A percentile compares a stretch with the other conserved stretches of the same genome.
These are phyloP conservation scores for Mus minutoides DNA, from an alignment of 2,797 vertebrate species.

Conservation along the genomic window DNA sequence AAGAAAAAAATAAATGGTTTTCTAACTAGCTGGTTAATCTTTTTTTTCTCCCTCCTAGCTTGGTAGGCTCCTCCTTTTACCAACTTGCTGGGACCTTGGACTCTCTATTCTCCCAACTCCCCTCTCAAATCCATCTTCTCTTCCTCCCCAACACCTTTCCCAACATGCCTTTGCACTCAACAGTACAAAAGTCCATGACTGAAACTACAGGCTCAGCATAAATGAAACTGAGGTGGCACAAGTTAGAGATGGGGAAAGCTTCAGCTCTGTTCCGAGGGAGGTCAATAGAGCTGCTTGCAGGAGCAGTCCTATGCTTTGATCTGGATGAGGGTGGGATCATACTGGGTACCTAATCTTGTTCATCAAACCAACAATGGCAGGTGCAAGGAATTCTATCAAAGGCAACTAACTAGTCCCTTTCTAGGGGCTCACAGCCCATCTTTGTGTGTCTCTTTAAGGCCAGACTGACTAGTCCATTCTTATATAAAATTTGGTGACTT, in stretches of 20 bases:
- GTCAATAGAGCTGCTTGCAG: background rate
- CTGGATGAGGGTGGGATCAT: background rate
- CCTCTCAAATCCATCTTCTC: background rate
- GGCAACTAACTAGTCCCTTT: background rate
- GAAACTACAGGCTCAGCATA: slow-evolving; percentile 70
- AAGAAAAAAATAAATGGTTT: background rate
- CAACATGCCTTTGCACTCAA: slow-evolving; percentile 47
- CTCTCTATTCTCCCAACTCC: background rate
- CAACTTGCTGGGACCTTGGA: background rate
- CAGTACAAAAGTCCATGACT: slow-evolving; percentile 48
- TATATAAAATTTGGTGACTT: slow-evolving; percentile 77
- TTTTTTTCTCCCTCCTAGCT: background rate
- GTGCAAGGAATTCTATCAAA: background rate
- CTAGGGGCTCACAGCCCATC: background rate
- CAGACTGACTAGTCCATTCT: slow-evolving; percentile 63
- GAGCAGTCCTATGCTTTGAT: background rate
- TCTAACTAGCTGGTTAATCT: background rate
- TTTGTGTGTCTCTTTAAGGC: slow-evolving; percentile 70
- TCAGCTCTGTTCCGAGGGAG: slow-evolving; percentile 73
- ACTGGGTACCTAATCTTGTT: slow-evolving; percentile 62
- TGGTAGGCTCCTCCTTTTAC: background rate
- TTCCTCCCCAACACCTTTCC: slow-evolving; percentile 22
- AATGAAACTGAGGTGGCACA: slow-evolving; percentile 59
- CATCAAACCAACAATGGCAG: slow-evolving; percentile 36
- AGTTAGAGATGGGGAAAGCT: slow-evolving; percentile 19